Percentiles rank a stretch among this genome's conserved stretches.
Conservation (phyloP, 1,140 invertebrate species). For the Lycorma delicatula region DNA sequence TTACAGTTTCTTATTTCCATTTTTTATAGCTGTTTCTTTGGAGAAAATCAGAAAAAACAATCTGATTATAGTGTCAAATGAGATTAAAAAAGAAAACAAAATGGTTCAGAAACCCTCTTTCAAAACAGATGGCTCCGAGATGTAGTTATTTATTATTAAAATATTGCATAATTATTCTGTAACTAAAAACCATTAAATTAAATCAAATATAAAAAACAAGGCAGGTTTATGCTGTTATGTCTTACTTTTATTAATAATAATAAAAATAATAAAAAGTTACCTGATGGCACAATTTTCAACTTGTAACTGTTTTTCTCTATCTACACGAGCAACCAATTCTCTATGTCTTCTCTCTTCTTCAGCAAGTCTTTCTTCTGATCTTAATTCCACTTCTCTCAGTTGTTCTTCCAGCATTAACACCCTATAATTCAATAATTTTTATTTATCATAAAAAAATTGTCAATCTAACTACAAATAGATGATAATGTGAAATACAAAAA, state of each 20-base stretch:
- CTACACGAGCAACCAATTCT: constrained; percentile 68
- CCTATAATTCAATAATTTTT: constrained; percentile 39
- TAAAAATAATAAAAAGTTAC: constrained; percentile 33
- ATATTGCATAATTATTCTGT: too few species aligned
- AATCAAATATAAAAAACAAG: too few species aligned
- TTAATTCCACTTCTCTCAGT: constrained; percentile 76
- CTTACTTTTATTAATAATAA: background rate
- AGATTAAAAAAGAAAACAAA: too few species aligned
- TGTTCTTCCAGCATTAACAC: constrained; percentile 89
- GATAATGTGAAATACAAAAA: too few species aligned
- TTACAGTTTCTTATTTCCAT: too few species aligned
- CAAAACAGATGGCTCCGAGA: too few species aligned
- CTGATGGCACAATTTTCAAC: constrained; percentile 73
- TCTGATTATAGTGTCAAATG: background rate
- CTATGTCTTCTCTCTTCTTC: constrained; percentile 77
- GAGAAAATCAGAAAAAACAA: background rate
- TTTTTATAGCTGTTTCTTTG: background rate
- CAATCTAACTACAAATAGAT: too few species aligned
- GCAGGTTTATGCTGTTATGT: background rate
- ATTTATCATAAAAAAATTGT: too few species aligned
- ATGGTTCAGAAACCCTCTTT: too few species aligned
- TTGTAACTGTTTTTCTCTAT: constrained; percentile 78
- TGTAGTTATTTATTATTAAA: too few species aligned
- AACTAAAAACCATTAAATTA: too few species aligned
- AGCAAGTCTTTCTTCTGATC: constrained; percentile 72